Base-by-base conservation (phyloP, 2,113 vertebrate genomes). In the Urocolius indicus region DNA sequence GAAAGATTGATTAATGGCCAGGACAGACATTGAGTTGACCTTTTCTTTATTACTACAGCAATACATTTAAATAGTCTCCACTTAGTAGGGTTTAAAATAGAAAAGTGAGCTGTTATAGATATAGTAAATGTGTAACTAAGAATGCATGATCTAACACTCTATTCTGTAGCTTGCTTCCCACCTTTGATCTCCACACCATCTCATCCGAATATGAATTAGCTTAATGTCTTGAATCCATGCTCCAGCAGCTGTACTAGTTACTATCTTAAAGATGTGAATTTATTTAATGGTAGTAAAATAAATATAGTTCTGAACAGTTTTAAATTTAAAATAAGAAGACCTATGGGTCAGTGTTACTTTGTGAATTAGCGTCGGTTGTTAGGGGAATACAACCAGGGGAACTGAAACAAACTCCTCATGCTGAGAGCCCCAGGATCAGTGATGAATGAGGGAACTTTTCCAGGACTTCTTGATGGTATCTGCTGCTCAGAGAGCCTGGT, bases 1-100 rank as follows among this genome's bases (percentile, higher is more conserved):
- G 69, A 90, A 96, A 96, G 96, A 97, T 95, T 97, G 94, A 97
- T 95, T 97, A 97, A 97, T 91, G 96, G 61, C 95, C 95, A 57
- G 92, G 96, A 67, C 81, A 96, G 93, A 94, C 95, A 95, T 92
- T 95, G 87, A 94, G 75, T 75, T 97, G 96, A 96, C 95, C 96
- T 96, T 97, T 96, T 88, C 93, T 93, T 94, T 94, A 95, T 95
- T 95, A 94, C 74, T 73, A 95, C 65, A 75, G 90, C 90, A 93
- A 86, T 94, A 82, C 91, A 92, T 95, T 97, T 93, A 96, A 97
- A 93, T 87, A 86, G 88, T 75, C 73, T 95, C 34, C 87, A 87
- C 86, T 95, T 95, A 89, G 66, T 86, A 84, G 36, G 29, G 63
- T 95, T 95, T 95, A 87, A 96, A 95, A 96, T 89, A 75, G 80